phyloP scores from a whole-genome alignment of 2,888 invertebrate species.

The Syrista parreyssii region DNA sequence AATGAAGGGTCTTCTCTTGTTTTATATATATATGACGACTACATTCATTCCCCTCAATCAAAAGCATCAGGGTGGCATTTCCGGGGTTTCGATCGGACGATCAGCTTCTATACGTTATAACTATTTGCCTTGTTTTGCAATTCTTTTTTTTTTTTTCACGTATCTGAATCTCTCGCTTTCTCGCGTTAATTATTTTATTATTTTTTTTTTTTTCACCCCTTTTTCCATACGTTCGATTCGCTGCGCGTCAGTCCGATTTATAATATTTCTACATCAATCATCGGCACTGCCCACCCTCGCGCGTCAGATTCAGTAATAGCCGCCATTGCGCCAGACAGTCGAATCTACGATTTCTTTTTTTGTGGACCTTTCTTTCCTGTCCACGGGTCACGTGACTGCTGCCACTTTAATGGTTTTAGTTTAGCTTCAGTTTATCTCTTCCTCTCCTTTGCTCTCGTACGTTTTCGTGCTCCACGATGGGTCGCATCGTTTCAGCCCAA shows the following conservation, averaged over 20 bases:
- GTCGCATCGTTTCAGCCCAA: neutral
- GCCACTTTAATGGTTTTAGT: neutral
- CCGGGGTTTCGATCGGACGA: neutral
- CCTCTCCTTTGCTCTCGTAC: neutral
- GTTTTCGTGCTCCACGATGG: neutral
- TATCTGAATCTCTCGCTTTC: neutral
- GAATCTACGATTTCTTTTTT: neutral
- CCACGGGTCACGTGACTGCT: neutral
- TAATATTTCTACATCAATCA: slow-evolving; percentile 3
- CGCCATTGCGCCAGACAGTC: neutral
- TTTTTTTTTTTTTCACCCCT: neutral
- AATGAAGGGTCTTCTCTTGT: neutral
- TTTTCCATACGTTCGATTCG: neutral
- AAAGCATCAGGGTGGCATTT: neutral
- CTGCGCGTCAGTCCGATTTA: neutral
- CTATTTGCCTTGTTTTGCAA: neutral
- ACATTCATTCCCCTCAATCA: neutral
- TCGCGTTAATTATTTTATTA: too few relatives aligned
- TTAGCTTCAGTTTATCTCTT: neutral
- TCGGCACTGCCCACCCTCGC: neutral
- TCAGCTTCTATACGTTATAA: neutral
- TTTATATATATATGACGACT: neutral
- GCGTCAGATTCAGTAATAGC: neutral
- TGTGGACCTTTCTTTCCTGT: neutral
- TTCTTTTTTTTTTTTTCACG: neutral